phyloP scores from a whole-genome alignment of 1,140 invertebrate genomes.

The Drosophila triauraria region DNA sequence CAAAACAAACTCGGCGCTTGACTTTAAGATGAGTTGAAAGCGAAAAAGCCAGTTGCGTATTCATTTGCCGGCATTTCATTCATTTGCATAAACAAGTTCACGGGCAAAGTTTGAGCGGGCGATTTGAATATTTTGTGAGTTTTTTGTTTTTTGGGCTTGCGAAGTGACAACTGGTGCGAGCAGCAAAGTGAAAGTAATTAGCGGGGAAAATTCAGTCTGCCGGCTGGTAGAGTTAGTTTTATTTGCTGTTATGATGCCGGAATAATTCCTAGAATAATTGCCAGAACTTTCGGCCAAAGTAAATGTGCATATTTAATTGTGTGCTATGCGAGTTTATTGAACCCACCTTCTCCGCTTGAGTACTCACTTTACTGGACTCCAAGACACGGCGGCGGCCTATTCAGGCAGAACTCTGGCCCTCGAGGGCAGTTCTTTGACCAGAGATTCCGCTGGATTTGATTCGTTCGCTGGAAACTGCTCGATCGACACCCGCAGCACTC shows the following conservation, averaged over 20 bases:
- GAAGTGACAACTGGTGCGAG: conserved; percentile 50
- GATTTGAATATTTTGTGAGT: conserved; percentile 62
- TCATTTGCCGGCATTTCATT: conserved; percentile 55
- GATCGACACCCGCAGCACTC: conserved; percentile 35
- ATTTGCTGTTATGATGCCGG: conserved; percentile 4
- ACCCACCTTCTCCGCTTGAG: conserved; percentile 22
- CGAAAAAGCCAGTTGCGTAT: conserved; percentile 35
- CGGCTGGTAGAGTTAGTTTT: conserved; percentile 12
- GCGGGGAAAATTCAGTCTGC: conserved; percentile 14
- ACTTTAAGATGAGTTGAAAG: conserved; percentile 12
- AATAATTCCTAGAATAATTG: conserved; percentile 36
- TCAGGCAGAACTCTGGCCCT: conserved; percentile 35
- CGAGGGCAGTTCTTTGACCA: conserved; percentile 72
- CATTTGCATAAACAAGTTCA: conserved; percentile 80
- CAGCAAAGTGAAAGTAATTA: conserved; percentile 59
- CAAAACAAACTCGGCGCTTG: conserved; percentile 22
- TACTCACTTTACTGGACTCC: background rate
- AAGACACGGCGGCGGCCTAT: conserved; percentile 5
- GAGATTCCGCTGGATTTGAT: background rate
- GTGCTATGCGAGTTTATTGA: conserved; percentile 53
- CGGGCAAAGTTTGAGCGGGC: conserved; percentile 68
- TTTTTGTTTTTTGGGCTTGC: conserved; percentile 9
- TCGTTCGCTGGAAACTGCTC: conserved; percentile 16
- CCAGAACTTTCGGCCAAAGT: conserved; percentile 7
- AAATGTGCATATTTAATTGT: conserved; percentile 8